Conservation (phyloP, 2,888 invertebrate genomes). For the Eristalis pertinax region DNA sequence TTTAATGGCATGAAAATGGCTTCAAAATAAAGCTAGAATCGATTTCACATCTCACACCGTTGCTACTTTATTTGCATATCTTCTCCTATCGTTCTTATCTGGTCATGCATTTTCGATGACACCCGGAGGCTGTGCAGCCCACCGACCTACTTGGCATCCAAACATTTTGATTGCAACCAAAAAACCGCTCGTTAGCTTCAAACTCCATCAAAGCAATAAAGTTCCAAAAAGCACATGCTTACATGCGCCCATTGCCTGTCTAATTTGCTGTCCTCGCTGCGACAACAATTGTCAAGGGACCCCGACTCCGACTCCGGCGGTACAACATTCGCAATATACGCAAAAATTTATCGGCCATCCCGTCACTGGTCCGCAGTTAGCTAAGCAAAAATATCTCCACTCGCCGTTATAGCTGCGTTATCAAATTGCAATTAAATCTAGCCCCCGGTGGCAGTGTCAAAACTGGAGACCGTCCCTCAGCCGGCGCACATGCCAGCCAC, state of each 20-base stretch:
- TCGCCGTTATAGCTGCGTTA: conserved; percentile 8
- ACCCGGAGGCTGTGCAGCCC: no score
- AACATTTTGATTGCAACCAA: no score
- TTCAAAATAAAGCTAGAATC: no score
- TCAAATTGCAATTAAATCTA: conserved; percentile 63
- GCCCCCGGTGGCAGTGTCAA: conserved; percentile 45
- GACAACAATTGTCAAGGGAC: not conserved
- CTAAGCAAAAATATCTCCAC: not conserved
- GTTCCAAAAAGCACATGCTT: not conserved
- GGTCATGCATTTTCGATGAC: no score
- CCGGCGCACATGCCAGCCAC: not conserved
- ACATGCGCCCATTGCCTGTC: not conserved
- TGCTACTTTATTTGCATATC: no score
- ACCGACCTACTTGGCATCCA: no score
- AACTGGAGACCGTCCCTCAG: conserved; percentile 12
- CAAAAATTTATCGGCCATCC: not conserved
- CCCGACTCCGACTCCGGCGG: not conserved
- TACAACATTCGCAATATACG: not conserved
- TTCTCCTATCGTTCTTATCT: no score
- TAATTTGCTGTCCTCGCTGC: not conserved
- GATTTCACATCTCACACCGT: no score
- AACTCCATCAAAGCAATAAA: not conserved
- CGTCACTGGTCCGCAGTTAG: not conserved
- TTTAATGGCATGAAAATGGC: no score
- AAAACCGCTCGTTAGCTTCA: not conserved